Conservation (phyloP, 2,113 vertebrate genomes). For the Myrmecophaga tridactyla region DNA sequence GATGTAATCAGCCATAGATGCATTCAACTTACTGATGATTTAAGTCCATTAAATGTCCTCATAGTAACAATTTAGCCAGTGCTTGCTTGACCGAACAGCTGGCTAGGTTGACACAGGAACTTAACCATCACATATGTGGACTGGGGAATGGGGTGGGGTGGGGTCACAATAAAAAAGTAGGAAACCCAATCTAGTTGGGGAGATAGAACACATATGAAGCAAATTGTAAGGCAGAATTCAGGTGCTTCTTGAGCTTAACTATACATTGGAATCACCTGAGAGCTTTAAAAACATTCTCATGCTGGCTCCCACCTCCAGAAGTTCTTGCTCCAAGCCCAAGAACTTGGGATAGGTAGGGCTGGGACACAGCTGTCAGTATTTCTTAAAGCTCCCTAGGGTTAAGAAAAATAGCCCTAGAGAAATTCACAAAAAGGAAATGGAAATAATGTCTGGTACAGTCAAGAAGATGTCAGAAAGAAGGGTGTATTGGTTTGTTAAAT, state of each 20-base stretch:
- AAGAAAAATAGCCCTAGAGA: neutral
- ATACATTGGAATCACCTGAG: neutral
- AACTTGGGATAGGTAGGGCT: neutral
- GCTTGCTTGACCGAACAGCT: too few species aligned
- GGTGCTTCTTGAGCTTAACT: neutral
- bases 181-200: neutral
- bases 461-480: neutral
- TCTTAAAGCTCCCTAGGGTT: neutral
- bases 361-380: neutral
- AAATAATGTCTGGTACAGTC: neutral
- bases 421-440: neutral
- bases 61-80: too few species aligned
- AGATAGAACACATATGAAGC: neutral
- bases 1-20: too few species aligned
- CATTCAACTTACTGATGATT: too few species aligned
- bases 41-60: too few species aligned
- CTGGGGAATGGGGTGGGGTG: neutral
- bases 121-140: neutral
- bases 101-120: too few species aligned
- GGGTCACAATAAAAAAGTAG: neutral
- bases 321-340: neutral
- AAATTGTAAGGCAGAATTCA: neutral
- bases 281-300: neutral
- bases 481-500: too few species aligned
- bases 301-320: neutral